A percentile compares a stretch with the other conserved stretches of the same genome.
Evolutionary conservation across 2,888 invertebrate genomes (phyloP).

Genomic region (Tiliacea citrago): DNA sequence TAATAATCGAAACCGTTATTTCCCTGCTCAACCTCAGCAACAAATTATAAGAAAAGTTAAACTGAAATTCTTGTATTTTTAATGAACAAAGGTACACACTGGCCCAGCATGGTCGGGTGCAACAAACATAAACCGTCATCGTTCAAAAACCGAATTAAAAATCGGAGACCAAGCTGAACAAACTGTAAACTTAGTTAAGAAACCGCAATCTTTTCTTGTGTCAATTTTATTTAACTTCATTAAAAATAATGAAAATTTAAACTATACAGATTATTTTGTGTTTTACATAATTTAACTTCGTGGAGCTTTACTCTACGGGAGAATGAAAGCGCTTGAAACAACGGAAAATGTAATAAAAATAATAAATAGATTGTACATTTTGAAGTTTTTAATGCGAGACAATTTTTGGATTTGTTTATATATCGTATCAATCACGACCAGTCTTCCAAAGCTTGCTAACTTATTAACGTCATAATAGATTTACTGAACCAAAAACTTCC

Average conservation of each 20-base stretch:
- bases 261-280: constrained; percentile 30
- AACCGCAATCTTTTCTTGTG: constrained; percentile 7
- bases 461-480: no score
- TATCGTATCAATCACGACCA: background rate
- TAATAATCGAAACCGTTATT: background rate
- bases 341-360: constrained; percentile 16
- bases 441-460: background rate
- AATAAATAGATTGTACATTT: background rate
- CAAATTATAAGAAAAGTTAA: background rate
- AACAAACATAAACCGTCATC: background rate
- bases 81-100: no score
- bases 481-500: no score
- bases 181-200: constrained; percentile 3
- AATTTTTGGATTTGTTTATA: background rate
- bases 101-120: background rate
- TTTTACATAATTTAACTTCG: constrained; percentile 31
- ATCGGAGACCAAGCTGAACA: background rate
- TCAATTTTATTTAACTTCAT: constrained; percentile 23
- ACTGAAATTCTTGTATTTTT: background rate
- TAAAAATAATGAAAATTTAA: constrained; percentile 20
- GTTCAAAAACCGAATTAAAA: background rate
- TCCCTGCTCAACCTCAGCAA: background rate
- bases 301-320: background rate
- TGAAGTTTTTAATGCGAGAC: background rate
- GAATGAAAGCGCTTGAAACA: constrained; percentile 3